phyloP scores from a whole-genome alignment of 2,797 vertebrate genomes.

The Argentina silus region DNA sequence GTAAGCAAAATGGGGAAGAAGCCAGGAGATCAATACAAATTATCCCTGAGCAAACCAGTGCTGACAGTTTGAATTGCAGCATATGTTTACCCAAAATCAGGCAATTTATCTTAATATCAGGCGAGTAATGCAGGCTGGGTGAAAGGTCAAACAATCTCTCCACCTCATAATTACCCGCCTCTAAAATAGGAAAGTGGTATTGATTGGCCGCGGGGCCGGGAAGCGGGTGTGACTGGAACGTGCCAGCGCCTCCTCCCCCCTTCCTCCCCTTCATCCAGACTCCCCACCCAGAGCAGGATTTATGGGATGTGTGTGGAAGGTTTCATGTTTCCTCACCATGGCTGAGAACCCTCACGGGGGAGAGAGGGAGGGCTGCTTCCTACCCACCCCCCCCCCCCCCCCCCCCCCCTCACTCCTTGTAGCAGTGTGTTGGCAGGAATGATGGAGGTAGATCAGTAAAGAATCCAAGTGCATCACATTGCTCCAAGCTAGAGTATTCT shows the following conservation, averaged over 20 bases:
- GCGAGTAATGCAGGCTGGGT: conserved; percentile 99
- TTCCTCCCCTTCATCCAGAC: conserved; percentile 64
- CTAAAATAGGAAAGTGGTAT: conserved; percentile 99
- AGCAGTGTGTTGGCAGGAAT: conserved; percentile 53
- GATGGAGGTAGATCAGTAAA: conserved; percentile 39
- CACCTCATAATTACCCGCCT: conserved; percentile 99
- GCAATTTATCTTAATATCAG: conserved; percentile 99
- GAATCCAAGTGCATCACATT: conserved; percentile 54
- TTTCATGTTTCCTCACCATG: conserved; percentile 75
- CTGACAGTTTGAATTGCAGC: conserved; percentile 99
- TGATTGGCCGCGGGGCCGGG: conserved; percentile 97
- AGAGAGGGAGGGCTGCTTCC: conserved; percentile 13
- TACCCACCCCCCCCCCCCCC: conserved; percentile 37
- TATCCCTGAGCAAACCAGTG: conserved; percentile 99
- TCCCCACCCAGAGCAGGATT: conserved; percentile 76
- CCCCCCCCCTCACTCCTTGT: conserved; percentile 21
- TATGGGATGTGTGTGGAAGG: conserved; percentile 77
- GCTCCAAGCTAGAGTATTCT: conserved; percentile 26
- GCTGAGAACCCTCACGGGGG: conserved; percentile 65
- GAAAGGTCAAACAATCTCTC: conserved; percentile 99
- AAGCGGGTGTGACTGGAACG: conserved; percentile 82
- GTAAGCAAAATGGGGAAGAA: conserved; percentile 99
- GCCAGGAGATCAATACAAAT: conserved; percentile 99
- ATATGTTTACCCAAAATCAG: conserved; percentile 99
- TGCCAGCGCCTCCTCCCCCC: conserved; percentile 62